Evolutionary conservation across 1,140 invertebrate species (phyloP).

Genomic region (Microplitis demolitor): DNA sequence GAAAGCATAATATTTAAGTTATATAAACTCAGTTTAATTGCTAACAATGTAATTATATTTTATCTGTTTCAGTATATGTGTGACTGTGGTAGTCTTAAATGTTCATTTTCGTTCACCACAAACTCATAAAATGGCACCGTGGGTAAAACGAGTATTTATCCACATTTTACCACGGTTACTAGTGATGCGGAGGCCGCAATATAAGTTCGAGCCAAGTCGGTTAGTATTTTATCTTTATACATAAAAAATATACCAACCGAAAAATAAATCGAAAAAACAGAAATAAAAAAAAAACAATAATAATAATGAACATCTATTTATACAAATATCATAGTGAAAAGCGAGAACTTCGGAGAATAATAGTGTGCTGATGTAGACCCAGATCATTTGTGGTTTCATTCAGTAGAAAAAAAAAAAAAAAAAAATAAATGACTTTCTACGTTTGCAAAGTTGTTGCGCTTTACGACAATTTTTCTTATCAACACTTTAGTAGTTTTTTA

Average conservation of each 20-base stretch:
- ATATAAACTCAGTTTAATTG: neutral
- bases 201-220: conserved; percentile 77
- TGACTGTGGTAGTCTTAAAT: conserved; percentile 98
- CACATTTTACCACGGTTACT: conserved; percentile 85
- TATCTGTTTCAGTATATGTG: conserved; percentile 80
- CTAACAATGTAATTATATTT: neutral
- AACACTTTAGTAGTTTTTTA: neutral
- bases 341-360: neutral
- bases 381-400: neutral
- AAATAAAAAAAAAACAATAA: neutral
- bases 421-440: neutral
- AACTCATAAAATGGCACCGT: conserved; percentile 92
- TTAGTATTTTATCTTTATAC: conserved; percentile 49
- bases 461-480: conserved; percentile 10
- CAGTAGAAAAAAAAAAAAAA: neutral
- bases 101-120: conserved; percentile 94
- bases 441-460: conserved; percentile 3
- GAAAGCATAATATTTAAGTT: no score
- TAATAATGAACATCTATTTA: no score
- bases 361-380: neutral
- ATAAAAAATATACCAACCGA: neutral
- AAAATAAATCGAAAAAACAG: no score
- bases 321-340: neutral
- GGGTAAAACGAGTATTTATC: conserved; percentile 91
- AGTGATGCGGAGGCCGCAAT: conserved; percentile 82